Conservation (phyloP, 1,140 invertebrate genomes). For the Drosophila rhopaloa region DNA sequence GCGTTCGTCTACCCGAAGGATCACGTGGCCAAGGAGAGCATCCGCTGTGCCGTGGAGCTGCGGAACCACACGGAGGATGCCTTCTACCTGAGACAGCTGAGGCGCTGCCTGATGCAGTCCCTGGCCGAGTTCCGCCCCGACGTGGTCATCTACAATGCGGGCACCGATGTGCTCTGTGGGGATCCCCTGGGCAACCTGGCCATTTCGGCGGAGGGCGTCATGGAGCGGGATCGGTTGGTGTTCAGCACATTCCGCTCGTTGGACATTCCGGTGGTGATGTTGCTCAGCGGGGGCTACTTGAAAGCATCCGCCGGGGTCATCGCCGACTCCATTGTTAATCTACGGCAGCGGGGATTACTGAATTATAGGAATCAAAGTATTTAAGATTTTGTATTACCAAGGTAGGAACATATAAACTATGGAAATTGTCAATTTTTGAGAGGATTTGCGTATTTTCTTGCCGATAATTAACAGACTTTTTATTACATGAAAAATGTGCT, state of each 20-base stretch:
- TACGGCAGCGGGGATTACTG: slow-evolving; percentile 84
- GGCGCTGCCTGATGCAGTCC: slow-evolving; percentile 88
- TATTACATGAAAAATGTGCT: not conserved
- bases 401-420: not conserved
- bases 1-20: slow-evolving; percentile 92
- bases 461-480: no score
- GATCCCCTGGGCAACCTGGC: slow-evolving; percentile 91
- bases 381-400: slow-evolving; percentile 12
- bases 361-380: not conserved
- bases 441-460: not conserved
- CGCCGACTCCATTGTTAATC: slow-evolving; percentile 92
- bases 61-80: slow-evolving; percentile 88
- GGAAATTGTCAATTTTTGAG: not conserved
- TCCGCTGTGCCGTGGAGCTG: slow-evolving; percentile 90
- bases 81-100: slow-evolving; percentile 89
- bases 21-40: slow-evolving; percentile 89
- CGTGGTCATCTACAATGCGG: slow-evolving; percentile 94
- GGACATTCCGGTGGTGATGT: slow-evolving; percentile 93
- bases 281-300: slow-evolving; percentile 94
- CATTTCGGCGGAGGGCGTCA: slow-evolving; percentile 90
- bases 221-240: slow-evolving; percentile 92
- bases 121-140: slow-evolving; percentile 91
- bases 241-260: slow-evolving; percentile 89
- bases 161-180: slow-evolving; percentile 92
- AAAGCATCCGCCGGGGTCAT: slow-evolving; percentile 91